phyloP scores from a whole-genome alignment of 2,113 vertebrate species.

The Rhinopomastus cyanomelas region DNA sequence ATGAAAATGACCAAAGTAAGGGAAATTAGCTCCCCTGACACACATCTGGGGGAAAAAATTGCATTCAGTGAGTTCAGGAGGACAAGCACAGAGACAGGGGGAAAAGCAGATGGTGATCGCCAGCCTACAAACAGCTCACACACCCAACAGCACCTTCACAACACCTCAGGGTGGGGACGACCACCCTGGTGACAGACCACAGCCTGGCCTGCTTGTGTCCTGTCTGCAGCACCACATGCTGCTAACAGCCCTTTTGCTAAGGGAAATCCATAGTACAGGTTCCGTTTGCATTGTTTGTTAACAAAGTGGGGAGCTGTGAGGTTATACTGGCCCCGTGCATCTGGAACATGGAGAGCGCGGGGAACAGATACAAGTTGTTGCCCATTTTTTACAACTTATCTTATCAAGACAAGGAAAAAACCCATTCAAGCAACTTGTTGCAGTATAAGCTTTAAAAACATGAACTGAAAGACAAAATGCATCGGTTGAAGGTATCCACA shows the following conservation, averaged over 20 bases:
- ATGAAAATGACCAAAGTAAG: background rate
- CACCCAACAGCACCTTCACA: background rate
- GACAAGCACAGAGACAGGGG: background rate
- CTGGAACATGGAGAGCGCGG: background rate
- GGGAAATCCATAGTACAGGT: background rate
- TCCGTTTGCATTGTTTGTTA: background rate
- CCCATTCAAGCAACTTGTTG: background rate
- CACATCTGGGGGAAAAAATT: background rate
- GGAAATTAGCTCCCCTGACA: background rate
- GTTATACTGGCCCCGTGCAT: background rate
- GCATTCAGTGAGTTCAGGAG: slow-evolving; percentile 32
- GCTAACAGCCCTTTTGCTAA: background rate
- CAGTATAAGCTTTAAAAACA: slow-evolving; percentile 25
- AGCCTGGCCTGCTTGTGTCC: background rate
- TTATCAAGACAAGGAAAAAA: background rate
- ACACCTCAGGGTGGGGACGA: rapidly evolving
- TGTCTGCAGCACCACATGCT: background rate
- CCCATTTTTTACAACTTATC: slow-evolving; percentile 28
- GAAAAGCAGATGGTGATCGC: background rate
- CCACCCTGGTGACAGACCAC: background rate
- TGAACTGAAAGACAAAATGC: slow-evolving; percentile 15
- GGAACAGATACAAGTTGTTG: background rate
- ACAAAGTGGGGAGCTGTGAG: background rate
- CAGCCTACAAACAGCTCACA: background rate
- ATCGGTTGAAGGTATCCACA: background rate